These are phyloP conservation scores for Drosophila chauvacae DNA, from an alignment of 1,140 invertebrate species.

Conservation along the genomic window DNA sequence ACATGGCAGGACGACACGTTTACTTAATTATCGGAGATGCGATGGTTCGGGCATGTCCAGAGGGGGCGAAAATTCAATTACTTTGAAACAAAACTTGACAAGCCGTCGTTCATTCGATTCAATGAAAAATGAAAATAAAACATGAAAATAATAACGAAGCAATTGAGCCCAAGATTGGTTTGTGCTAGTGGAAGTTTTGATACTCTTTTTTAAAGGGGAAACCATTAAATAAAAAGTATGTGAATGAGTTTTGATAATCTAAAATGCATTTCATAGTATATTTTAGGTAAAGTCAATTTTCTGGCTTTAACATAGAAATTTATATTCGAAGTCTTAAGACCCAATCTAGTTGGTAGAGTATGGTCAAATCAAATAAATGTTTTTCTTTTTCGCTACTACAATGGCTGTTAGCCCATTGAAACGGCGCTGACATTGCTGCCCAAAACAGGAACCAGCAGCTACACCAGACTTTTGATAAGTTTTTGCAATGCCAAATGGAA, in stretches of 20 bases:
- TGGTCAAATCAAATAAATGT: constrained; percentile 37
- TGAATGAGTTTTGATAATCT: not conserved
- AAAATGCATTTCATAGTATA: too few species aligned
- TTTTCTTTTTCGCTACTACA: constrained; percentile 39
- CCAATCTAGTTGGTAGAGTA: constrained; percentile 9
- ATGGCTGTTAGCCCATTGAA: constrained; percentile 35
- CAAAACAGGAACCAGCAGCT: constrained; percentile 32
- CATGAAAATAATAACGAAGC: constrained; percentile 21
- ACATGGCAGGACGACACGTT: constrained; percentile 41
- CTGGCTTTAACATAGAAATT: not conserved
- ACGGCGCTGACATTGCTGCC: constrained; percentile 36
- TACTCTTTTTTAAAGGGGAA: not conserved
- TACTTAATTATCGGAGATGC: constrained; percentile 43
- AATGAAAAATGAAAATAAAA: constrained; percentile 43
- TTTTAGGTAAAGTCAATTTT: not conserved
- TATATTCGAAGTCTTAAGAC: not conserved
- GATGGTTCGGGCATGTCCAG: not conserved
- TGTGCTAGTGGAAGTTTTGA: not conserved
- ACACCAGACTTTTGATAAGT: constrained; percentile 56
- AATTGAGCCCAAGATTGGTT: not conserved
- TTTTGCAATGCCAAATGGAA: constrained; percentile 46
- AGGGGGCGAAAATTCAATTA: constrained; percentile 63
- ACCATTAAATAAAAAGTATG: not conserved
- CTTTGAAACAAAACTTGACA: constrained; percentile 57
- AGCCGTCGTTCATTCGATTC: constrained; percentile 23